Conservation (phyloP, 1,140 invertebrate species). For the Drosophila sturtevanti region DNA sequence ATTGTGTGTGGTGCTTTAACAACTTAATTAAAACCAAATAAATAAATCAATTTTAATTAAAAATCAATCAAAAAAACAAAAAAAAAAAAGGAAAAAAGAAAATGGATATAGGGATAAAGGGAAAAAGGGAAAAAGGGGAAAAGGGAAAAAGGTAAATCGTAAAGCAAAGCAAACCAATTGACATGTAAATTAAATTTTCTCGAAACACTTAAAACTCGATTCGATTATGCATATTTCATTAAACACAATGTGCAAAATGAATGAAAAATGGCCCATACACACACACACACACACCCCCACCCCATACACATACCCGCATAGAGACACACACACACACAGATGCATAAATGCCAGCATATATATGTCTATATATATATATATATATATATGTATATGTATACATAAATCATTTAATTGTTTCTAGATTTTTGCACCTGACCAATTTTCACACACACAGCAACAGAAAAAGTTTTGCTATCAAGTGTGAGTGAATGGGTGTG, state of each 20-base stretch:
- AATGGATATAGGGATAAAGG: neutral
- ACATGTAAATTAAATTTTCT: constrained; percentile 42
- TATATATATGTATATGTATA: constrained; percentile 39
- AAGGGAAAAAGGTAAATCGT: neutral
- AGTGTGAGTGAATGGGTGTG: neutral
- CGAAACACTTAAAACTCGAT: constrained; percentile 34
- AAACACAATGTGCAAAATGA: constrained; percentile 27
- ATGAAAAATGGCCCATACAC: constrained; percentile 18
- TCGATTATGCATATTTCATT: constrained; percentile 50
- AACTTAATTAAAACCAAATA: constrained; percentile 77
- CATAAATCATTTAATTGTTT: constrained; percentile 80
- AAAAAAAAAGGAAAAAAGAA: neutral
- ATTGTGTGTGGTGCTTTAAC: constrained; percentile 39
- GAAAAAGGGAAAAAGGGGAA: neutral
- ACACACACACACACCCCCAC: neutral
- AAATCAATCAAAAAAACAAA: constrained; percentile 68
- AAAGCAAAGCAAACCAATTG: neutral
- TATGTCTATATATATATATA: constrained; percentile 26
- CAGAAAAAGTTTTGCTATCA: constrained; percentile 12
- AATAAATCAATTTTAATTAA: constrained; percentile 73
- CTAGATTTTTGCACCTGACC: constrained; percentile 76
- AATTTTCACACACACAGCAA: constrained; percentile 34
- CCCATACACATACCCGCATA: neutral
- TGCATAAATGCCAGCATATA: neutral
- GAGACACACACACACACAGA: neutral